Base-by-base conservation (phyloP, 1,140 invertebrate genomes). In the Leptonema lineaticorne region DNA sequence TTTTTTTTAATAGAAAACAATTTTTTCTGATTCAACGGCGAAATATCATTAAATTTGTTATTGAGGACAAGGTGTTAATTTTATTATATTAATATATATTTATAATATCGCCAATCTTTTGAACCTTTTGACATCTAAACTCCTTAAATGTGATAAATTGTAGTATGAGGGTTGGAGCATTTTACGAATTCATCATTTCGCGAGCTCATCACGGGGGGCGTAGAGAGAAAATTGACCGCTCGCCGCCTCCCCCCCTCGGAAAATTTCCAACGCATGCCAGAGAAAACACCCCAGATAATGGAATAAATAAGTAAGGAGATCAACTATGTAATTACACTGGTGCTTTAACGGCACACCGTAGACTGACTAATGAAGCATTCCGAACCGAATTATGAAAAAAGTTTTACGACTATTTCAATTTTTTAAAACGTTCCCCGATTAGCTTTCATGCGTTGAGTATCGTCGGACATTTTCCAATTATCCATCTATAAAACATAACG, bases 301-400 rank as follows among this genome's bases (percentile, higher is more conserved):
- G 59, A 62, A 62, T 62, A 62, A 62, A 62, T 62, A 62, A 62
- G 59, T 16, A 27, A 62, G 59, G 14, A 27, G 59, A 45, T 62
- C 30, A 45, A 62, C 16, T 45, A 45, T 62, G 30, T 45, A 45
- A 62, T 59, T 59, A 59, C 26, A 16, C 48, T 7, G 37, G 24
- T 22, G 50, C 18, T 41, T 41, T 41, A 58, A 29, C 56, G 56
- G 9, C 11, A 9, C 56, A 26, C 56, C 20, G n/a, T 2, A 16
- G 8, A 16, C 37, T 53, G 22, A 53, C 24, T 16, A 1, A 41
- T n/a, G 16, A 53, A 22, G 4, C 48, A 53, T 53, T 6, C 4
- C 48, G 48, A 53, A 30, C 56, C 20, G 26, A 58, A 58, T 62
- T 37, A 37, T 37, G 20, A 22, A 60, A 60, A 60, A 62, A 62